Base-by-base conservation (phyloP, 2,888 invertebrate genomes). In the Ellobium chinense region DNA sequence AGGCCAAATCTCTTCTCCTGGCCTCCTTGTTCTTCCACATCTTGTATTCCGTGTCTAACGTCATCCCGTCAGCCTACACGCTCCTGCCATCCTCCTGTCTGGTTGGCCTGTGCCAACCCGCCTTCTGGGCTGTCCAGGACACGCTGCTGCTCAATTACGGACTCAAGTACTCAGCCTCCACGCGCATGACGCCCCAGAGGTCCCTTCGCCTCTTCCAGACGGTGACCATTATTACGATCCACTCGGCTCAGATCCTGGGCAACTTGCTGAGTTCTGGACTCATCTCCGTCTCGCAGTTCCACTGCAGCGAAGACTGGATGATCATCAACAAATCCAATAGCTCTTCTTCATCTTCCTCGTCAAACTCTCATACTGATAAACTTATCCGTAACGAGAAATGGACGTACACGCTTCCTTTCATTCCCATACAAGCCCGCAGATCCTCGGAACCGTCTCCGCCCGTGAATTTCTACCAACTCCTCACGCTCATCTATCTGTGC, bases 161-260 rank as follows among this genome's bases (percentile, higher is more conserved):
- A 0, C 85, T 89, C 24, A 88, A 87, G 70, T 90, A 89, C 80
- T 88, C 90, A 0, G 86, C 89, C n/a, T 80, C 87, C 14, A 86
- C 88, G 21, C 82, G 85, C 34, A 86, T 89, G 39, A 85, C 85
- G 34, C 87, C 89, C 3, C 88, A 88, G 69, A 87, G 86, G 46
- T 86, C 89, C 0, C 88, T 90, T 31, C 87, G 87, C 62, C 87
- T 88, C 58, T 90, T 90, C 74, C 90, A 90, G 62, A 86, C 88
- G 7, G 87, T 88, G n/a, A 88, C 89, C 68, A 85, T 90, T 24
- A 85, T 90, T 39, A 89, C 89, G 68, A 88, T 89, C 74, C 90
- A 90, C 80, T 87, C 88, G 9, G 89, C 90, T 4, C 90, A 90
- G 76, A 88, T 90, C 54, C 81, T 90, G 46, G 90, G 90, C 60